phyloP scores from a whole-genome alignment of 2,888 invertebrate genomes.

The Hemaris fuciformis region DNA sequence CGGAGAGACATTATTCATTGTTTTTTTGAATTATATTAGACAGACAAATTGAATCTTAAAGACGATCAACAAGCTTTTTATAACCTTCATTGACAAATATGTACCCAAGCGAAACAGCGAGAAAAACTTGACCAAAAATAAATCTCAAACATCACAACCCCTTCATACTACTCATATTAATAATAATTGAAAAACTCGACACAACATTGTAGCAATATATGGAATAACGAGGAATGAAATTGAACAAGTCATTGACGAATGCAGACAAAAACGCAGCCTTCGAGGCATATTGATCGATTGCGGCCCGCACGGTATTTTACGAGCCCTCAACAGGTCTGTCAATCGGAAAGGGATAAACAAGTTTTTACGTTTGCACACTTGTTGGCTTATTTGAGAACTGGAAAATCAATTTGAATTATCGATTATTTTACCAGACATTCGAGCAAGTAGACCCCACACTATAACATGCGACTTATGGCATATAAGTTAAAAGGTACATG shows the following conservation, averaged over 20 bases:
- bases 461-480: too few relatives aligned
- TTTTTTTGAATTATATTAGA: too few relatives aligned
- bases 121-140: too few relatives aligned
- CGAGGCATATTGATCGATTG: not conserved
- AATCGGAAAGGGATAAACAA: not conserved
- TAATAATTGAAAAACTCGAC: not conserved
- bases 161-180: not conserved
- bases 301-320: not conserved
- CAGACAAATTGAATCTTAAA: too few relatives aligned
- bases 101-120: too few relatives aligned
- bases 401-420: not conserved
- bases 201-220: not conserved
- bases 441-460: too few relatives aligned
- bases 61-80: too few relatives aligned
- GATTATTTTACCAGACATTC: too few relatives aligned
- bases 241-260: conserved; percentile 1
- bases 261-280: not conserved
- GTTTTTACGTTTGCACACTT: not conserved
- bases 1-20: too few relatives aligned
- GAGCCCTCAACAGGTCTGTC: not conserved
- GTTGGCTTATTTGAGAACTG: not conserved
- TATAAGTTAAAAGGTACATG: too few relatives aligned
- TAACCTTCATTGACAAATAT: too few relatives aligned
- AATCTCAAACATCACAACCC: too few relatives aligned
- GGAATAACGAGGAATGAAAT: not conserved